Conservation (phyloP, 2,113 vertebrate species). For the Amblyornis subalaris region DNA sequence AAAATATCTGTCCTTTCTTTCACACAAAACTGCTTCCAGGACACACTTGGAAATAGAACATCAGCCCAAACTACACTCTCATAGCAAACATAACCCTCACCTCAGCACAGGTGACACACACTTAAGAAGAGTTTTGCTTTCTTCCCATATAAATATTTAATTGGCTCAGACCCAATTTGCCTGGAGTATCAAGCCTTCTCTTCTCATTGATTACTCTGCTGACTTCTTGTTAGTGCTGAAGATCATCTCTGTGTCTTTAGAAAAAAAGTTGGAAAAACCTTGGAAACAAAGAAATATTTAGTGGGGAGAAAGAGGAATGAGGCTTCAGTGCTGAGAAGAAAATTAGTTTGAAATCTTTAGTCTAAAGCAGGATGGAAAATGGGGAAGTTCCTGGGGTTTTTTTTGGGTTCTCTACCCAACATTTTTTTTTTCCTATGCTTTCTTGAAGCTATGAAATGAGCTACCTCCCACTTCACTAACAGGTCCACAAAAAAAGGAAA, state of each 20-base stretch:
- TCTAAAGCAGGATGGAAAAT: neutral
- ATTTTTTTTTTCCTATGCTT: neutral
- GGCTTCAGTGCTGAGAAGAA: neutral
- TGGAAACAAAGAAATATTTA: neutral
- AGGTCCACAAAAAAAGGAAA: neutral
- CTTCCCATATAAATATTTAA: neutral
- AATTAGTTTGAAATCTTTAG: neutral
- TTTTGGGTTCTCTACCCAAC: neutral
- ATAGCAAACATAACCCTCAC: neutral
- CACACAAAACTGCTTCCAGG: neutral
- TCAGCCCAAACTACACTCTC: neutral
- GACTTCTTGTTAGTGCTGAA: neutral
- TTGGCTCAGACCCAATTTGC: neutral
- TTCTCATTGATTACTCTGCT: neutral
- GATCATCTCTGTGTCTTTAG: neutral
- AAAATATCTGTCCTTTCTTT: neutral
- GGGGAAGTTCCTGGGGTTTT: neutral
- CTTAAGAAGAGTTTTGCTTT: neutral
- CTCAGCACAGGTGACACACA: neutral
- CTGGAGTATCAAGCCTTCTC: neutral
- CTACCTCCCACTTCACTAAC: neutral
- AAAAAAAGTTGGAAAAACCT: neutral
- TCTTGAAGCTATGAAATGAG: neutral
- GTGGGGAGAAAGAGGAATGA: neutral
- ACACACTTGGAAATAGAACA: neutral